A percentile compares a stretch with the other conserved stretches of the same genome.
Conservation (phyloP, 2,888 invertebrate species). For the Galerucella nymphaeae region DNA sequence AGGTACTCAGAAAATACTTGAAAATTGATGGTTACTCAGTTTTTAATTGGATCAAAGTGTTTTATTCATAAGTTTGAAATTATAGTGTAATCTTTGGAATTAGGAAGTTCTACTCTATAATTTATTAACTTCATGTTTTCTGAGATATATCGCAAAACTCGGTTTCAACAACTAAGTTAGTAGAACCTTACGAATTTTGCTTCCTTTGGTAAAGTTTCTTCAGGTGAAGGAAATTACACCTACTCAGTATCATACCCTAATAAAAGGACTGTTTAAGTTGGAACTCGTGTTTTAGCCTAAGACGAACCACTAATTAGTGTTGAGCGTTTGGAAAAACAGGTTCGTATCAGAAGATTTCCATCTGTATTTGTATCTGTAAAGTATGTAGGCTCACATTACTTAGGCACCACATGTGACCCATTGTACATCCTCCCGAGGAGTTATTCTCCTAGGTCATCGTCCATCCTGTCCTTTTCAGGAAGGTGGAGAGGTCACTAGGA, state of each 20-base stretch:
- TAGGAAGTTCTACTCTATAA: slow-evolving; percentile 8
- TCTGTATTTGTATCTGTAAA: too few relatives aligned
- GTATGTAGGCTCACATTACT: too few relatives aligned
- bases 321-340: too few relatives aligned
- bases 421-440: too few relatives aligned
- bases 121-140: slow-evolving; percentile 19
- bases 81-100: background rate
- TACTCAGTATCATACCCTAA: background rate
- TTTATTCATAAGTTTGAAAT: background rate
- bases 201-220: slow-evolving; percentile 18
- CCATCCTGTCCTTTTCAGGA: too few relatives aligned
- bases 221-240: slow-evolving; percentile 25
- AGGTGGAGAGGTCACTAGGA: too few relatives aligned
- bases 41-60: background rate
- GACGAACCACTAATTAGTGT: background rate
- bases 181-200: slow-evolving; percentile 23
- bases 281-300: background rate
- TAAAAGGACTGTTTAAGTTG: background rate
- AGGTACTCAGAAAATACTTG: too few relatives aligned
- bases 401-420: too few relatives aligned
- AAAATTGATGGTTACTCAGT: too few relatives aligned
- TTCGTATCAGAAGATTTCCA: too few relatives aligned
- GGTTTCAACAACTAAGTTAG: slow-evolving; percentile 13
- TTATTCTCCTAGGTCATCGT: too few relatives aligned
- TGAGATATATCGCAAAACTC: background rate